Percentiles rank a stretch among this genome's conserved stretches.
These are phyloP conservation scores for Sphecodes monilicornis DNA, from an alignment of 2,888 invertebrate genomes.

Conservation along the genomic window DNA sequence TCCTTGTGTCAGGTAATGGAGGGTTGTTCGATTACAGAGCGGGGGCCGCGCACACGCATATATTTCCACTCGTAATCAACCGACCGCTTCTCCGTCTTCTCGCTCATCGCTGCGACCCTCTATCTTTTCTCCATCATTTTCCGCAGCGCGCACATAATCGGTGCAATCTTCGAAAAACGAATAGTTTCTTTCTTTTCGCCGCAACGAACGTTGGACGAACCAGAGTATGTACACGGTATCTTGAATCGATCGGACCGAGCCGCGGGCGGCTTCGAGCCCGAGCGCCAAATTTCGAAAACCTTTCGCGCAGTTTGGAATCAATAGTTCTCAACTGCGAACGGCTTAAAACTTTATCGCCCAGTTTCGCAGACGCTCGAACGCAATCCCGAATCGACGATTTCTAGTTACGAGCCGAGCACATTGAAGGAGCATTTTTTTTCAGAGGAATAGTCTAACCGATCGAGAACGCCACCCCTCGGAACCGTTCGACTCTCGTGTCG, in stretches of 20 bases:
- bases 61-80: not conserved
- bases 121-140: not conserved
- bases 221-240: not conserved
- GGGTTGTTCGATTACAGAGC: conserved; percentile 13
- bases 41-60: conserved; percentile 2
- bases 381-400: not conserved
- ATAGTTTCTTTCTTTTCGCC: not conserved
- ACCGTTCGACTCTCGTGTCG: not conserved
- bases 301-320: not conserved
- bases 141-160: not conserved
- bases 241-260: not conserved
- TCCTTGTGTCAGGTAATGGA: not conserved
- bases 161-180: not conserved
- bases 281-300: not conserved
- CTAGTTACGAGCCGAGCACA: not conserved
- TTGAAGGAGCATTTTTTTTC: too few species aligned
- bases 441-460: too few species aligned
- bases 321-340: not conserved
- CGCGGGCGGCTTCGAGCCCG: not conserved
- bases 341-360: not conserved
- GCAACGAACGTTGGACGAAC: not conserved
- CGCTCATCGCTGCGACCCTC: not conserved
- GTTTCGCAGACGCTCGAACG: not conserved
- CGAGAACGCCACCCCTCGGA: not conserved
- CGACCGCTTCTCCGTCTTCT: not conserved